phyloP scores from a whole-genome alignment of 2,888 invertebrate genomes.

The Chelonus formosanus region DNA sequence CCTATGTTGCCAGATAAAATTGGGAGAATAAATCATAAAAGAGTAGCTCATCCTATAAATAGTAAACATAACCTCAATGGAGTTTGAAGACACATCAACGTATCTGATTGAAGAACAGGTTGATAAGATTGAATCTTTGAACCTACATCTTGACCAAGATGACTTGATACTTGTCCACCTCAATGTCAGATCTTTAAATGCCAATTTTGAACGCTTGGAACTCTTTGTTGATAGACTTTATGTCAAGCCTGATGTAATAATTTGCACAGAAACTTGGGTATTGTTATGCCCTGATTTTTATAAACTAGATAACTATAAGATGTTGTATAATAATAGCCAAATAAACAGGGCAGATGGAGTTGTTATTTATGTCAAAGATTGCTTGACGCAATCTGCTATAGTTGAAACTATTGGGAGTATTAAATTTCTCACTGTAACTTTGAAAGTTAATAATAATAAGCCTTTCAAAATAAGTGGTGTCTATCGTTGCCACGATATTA shows the following conservation, averaged over 20 bases:
- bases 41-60: too few relatives aligned
- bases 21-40: too few relatives aligned
- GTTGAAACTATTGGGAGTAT: constrained; percentile 13
- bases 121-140: too few relatives aligned
- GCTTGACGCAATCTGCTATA: not conserved
- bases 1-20: not conserved
- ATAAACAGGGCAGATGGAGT: constrained; percentile 35
- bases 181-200: constrained; percentile 28
- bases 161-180: not conserved
- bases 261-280: constrained; percentile 28
- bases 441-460: not conserved
- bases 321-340: constrained; percentile 28
- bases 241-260: constrained; percentile 28
- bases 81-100: too few relatives aligned
- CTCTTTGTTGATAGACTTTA: constrained; percentile 10
- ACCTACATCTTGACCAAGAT: too few relatives aligned
- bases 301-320: constrained; percentile 15
- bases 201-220: constrained; percentile 15
- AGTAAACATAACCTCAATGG: too few relatives aligned
- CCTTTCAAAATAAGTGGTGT: constrained; percentile 23
- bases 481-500: constrained; percentile 30
- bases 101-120: too few relatives aligned
- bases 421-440: constrained; percentile 17
- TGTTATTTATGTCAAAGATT: constrained; percentile 27
- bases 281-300: constrained; percentile 5